Conservation (phyloP, 1,140 invertebrate species). For the Anadara kagoshimensis region DNA sequence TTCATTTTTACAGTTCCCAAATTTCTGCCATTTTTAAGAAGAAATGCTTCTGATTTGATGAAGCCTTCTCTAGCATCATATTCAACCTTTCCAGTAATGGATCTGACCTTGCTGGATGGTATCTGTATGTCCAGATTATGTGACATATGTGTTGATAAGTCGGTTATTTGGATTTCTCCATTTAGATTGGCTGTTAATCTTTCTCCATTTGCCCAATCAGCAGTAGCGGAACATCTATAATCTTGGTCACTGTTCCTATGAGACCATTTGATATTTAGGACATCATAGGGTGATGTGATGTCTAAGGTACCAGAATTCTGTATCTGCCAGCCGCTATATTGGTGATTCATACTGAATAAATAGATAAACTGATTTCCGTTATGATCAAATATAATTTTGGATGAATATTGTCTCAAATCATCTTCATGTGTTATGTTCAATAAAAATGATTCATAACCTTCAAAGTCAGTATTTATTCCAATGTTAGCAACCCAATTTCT, state of each 20-base stretch:
- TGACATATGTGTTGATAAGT: conserved; percentile 12
- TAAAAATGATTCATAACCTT: conserved; percentile 17
- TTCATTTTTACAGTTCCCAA: conserved; percentile 39
- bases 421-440: conserved; percentile 44
- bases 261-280: conserved; percentile 35
- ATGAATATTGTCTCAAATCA: conserved; percentile 35
- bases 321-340: conserved; percentile 36
- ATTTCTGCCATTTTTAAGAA: conserved; percentile 43
- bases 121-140: conserved; percentile 29
- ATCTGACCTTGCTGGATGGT: conserved; percentile 18
- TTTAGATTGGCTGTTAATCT: conserved; percentile 32
- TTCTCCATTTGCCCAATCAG: conserved; percentile 42
- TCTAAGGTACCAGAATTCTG: conserved; percentile 41
- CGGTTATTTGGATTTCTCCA: conserved; percentile 27
- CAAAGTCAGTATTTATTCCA: conserved; percentile 29
- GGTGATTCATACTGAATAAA: conserved; percentile 39
- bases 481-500: conserved; percentile 39
- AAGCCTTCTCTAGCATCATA: conserved; percentile 45
- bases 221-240: conserved; percentile 25
- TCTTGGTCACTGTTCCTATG: conserved; percentile 41
- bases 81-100: conserved; percentile 28
- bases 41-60: conserved; percentile 20
- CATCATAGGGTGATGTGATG: conserved; percentile 41
- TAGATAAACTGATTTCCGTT: conserved; percentile 38
- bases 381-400: conserved; percentile 22